These are phyloP conservation scores for Apodemia duryi DNA, from an alignment of 2,888 invertebrate species.

Conservation along the genomic window DNA sequence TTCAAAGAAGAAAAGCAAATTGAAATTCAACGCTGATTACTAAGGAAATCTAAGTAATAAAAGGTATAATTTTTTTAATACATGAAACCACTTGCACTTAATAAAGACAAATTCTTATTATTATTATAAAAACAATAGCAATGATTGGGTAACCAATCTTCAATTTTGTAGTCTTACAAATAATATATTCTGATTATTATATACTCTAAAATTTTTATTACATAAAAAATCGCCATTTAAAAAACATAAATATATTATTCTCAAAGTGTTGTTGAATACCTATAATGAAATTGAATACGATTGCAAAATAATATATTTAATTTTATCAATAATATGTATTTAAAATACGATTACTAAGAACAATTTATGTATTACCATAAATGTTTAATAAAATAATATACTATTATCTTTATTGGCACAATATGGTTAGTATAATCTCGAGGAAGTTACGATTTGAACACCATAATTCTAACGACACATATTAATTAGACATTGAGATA, in stretches of 20 bases:
- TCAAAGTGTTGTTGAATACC: background rate
- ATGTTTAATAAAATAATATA: no score
- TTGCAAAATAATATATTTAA: background rate
- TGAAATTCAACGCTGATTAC: constrained; percentile 1
- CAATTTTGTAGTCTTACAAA: background rate
- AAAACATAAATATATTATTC: background rate
- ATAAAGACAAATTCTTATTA: background rate
- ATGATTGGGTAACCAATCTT: background rate
- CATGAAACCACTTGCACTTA: background rate
- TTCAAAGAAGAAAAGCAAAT: constrained; percentile 2
- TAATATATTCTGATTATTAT: background rate
- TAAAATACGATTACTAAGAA: background rate
- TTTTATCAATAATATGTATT: background rate
- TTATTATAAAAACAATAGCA: background rate
- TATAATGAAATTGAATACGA: background rate
- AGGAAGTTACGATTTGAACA: no score
- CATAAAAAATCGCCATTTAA: background rate
- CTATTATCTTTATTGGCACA: no score
- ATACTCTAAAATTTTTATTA: background rate
- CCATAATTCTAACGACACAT: no score
- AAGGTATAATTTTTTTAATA: background rate
- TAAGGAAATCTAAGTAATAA: background rate
- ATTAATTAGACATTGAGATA: background rate
- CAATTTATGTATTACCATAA: no score
- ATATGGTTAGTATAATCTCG: no score